Evolutionary conservation across 1,140 invertebrate species (phyloP).

Genomic region (Piezodorus guildinii): DNA sequence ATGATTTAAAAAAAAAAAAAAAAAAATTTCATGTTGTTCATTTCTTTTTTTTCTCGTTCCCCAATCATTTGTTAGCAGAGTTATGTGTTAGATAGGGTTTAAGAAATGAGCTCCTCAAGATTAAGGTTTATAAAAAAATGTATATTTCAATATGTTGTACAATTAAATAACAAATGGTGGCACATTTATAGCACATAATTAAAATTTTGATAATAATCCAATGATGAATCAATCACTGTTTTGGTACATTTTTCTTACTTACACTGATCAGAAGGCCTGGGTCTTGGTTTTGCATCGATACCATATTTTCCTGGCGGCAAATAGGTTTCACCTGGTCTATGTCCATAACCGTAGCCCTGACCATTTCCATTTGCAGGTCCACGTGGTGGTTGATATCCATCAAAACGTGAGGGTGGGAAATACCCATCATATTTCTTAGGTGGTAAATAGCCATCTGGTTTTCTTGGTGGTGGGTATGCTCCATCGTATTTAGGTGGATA

Average conservation of each 20-base stretch:
- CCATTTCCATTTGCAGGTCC: background rate
- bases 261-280: conserved; percentile 17
- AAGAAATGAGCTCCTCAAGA: too few relatives aligned
- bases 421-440: conserved; percentile 13
- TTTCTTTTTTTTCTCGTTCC: too few relatives aligned
- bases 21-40: too few relatives aligned
- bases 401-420: conserved; percentile 1
- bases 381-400: conserved; percentile 13
- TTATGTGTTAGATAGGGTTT: too few relatives aligned
- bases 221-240: background rate
- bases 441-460: conserved; percentile 12
- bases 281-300: background rate
- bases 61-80: too few relatives aligned
- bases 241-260: conserved; percentile 5
- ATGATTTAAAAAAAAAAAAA: too few relatives aligned
- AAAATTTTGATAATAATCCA: too few relatives aligned
- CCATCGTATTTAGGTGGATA: background rate
- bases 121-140: too few relatives aligned
- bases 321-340: conserved; percentile 5
- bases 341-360: background rate
- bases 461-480: conserved; percentile 9
- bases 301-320: conserved; percentile 5
- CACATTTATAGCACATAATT: too few relatives aligned
- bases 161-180: too few relatives aligned
- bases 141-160: too few relatives aligned